Conservation (phyloP, 2,888 invertebrate genomes). For the Scaptomyza tumidula region DNA sequence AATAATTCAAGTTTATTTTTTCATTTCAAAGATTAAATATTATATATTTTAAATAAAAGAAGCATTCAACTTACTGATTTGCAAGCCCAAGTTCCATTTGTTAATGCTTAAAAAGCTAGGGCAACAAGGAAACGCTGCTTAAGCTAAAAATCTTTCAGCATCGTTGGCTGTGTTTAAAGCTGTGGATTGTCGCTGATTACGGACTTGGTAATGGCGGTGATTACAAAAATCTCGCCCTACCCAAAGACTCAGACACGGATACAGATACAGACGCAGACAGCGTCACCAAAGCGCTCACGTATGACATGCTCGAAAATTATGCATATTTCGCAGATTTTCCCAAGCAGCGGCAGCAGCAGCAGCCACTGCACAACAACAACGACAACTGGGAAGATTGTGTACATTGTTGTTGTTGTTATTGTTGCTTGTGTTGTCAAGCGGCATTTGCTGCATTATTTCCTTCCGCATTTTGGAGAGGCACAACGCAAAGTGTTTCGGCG, state of each 20-base stretch:
- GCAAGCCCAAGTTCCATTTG: background rate
- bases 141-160: slow-evolving; percentile 30
- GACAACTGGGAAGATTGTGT: slow-evolving; percentile 14
- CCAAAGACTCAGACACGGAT: slow-evolving; percentile 3
- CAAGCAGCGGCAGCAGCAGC: slow-evolving; percentile 4
- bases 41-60: background rate
- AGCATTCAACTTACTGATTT: background rate
- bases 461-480: slow-evolving; percentile 60
- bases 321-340: slow-evolving; percentile 69
- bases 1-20: background rate
- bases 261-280: slow-evolving; percentile 16
- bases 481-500: slow-evolving; percentile 62
- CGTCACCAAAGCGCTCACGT: slow-evolving; percentile 53
- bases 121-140: slow-evolving; percentile 8
- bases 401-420: slow-evolving; percentile 25
- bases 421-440: slow-evolving; percentile 46
- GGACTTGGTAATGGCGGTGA: slow-evolving; percentile 75
- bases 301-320: slow-evolving; percentile 75
- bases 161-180: slow-evolving; percentile 54
- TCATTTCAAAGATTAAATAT: too few species aligned
- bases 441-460: slow-evolving; percentile 77
- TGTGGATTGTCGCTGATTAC: slow-evolving; percentile 72
- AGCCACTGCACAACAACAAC: slow-evolving; percentile 16
- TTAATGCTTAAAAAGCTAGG: background rate
- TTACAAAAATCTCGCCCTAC: slow-evolving; percentile 63